These are phyloP conservation scores for Amphiprion ocellaris DNA, from an alignment of 2,113 vertebrate genomes.

Conservation along the genomic window DNA sequence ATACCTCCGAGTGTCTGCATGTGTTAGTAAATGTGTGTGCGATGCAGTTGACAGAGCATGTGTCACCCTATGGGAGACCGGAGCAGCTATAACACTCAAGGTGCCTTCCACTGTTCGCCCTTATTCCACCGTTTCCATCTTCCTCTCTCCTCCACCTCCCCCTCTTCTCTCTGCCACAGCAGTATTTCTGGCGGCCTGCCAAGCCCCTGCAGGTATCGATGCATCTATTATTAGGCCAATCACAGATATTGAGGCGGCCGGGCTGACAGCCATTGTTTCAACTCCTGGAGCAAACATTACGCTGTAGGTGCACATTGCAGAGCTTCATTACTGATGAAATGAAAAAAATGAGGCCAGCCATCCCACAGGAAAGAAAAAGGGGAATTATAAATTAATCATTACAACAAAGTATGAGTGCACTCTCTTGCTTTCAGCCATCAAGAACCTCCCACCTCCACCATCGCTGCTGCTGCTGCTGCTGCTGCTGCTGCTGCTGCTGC, in stretches of 20 bases:
- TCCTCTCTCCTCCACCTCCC: not conserved
- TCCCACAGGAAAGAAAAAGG: conserved; percentile 51
- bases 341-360: conserved; percentile 61
- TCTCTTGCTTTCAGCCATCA: conserved; percentile 62
- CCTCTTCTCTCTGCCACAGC: conserved; percentile 2
- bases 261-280: conserved; percentile 58
- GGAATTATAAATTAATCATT: conserved; percentile 77
- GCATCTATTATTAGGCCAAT: conserved; percentile 81
- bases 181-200: conserved; percentile 53
- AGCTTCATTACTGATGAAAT: conserved; percentile 55
- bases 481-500: conserved; percentile 28
- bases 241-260: conserved; percentile 64
- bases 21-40: not conserved
- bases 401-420: conserved; percentile 60
- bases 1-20: conserved; percentile 4
- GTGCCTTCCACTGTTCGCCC: conserved; percentile 59
- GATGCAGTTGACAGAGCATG: conserved; percentile 42
- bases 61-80: conserved; percentile 51
- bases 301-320: conserved; percentile 43
- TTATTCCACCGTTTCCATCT: conserved; percentile 24
- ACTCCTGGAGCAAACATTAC: conserved; percentile 46
- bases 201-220: conserved; percentile 76
- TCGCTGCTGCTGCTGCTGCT: conserved; percentile 9
- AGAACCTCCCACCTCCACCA: conserved; percentile 41
- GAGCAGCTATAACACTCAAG: conserved; percentile 58